A percentile compares a stretch with the other conserved stretches of the same genome.
phyloP scores from a whole-genome alignment of 2,113 vertebrate species.

The Epinephelus fuscoguttatus region DNA sequence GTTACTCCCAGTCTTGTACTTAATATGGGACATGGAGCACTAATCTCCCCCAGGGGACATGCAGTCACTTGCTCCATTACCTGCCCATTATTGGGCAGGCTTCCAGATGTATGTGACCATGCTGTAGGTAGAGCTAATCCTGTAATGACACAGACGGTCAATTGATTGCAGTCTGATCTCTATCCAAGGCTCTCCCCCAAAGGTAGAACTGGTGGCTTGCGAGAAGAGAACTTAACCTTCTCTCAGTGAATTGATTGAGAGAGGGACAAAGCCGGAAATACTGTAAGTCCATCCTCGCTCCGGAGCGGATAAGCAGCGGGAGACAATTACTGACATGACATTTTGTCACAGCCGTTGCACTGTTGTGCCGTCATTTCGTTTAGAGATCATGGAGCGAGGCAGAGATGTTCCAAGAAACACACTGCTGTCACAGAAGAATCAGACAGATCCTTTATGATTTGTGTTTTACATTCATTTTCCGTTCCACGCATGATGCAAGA shows the following conservation, averaged over 20 bases:
- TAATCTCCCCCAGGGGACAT: slow-evolving; percentile 74
- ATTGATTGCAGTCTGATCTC: slow-evolving; percentile 82
- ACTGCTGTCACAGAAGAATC: slow-evolving; percentile 41
- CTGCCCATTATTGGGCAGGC: slow-evolving; percentile 73
- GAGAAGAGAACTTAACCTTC: slow-evolving; percentile 69
- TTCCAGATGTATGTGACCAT: slow-evolving; percentile 71
- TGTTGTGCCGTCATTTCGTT: slow-evolving; percentile 25
- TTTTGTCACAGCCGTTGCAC: slow-evolving; percentile 52
- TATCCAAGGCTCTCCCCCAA: slow-evolving; percentile 64
- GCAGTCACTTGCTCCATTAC: slow-evolving; percentile 77
- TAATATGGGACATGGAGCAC: slow-evolving; percentile 59
- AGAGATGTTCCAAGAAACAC: slow-evolving; percentile 41
- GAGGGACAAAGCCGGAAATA: slow-evolving; percentile 37
- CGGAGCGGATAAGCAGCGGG: slow-evolving; percentile 34
- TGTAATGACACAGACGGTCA: slow-evolving; percentile 77
- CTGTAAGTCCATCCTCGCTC: slow-evolving; percentile 36
- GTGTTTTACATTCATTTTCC: slow-evolving; percentile 51
- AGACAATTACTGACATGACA: slow-evolving; percentile 56
- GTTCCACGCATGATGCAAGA: slow-evolving; percentile 63
- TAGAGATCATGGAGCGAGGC: slow-evolving; percentile 17
- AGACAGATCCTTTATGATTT: slow-evolving; percentile 31
- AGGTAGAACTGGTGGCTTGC: slow-evolving; percentile 61
- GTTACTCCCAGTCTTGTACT: slow-evolving; percentile 51
- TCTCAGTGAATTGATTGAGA: slow-evolving; percentile 65
- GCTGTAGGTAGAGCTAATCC: slow-evolving; percentile 80